These are phyloP conservation scores for Proisotoma minuta DNA, from an alignment of 2,888 invertebrate genomes.

Conservation along the genomic window DNA sequence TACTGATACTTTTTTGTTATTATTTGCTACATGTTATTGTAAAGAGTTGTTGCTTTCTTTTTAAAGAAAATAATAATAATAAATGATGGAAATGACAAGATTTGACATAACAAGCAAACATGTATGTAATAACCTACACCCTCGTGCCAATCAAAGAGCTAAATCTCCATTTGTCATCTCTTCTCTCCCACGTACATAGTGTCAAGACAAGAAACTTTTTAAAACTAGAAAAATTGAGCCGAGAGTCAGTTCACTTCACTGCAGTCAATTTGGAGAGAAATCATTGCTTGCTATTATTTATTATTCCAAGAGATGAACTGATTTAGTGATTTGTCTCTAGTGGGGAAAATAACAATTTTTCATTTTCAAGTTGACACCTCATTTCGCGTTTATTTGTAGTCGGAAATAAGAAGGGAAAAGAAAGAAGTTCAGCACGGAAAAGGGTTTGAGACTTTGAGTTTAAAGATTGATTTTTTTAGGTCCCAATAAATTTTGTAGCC, in stretches of 20 bases:
- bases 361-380: constrained; percentile 7
- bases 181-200: background rate
- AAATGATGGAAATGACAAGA: constrained; percentile 17
- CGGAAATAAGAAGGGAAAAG: background rate
- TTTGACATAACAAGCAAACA: constrained; percentile 19
- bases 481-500: no score
- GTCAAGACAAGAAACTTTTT: background rate
- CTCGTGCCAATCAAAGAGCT: constrained; percentile 13
- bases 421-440: background rate
- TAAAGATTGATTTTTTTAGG: no score
- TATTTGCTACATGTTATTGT: background rate
- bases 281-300: constrained; percentile 4
- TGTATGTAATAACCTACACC: constrained; percentile 17
- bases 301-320: constrained; percentile 13
- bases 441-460: no score
- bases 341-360: constrained; percentile 9
- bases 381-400: no score
- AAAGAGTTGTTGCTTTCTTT: background rate
- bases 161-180: constrained; percentile 15
- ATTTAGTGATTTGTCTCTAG: constrained; percentile 12
- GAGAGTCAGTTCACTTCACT: constrained; percentile 6
- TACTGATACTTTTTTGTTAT: background rate
- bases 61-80: background rate
- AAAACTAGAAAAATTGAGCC: no score
- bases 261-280: constrained; percentile 10